These are phyloP conservation scores for Pristionchus exspectatus DNA, from an alignment of 2,888 invertebrate genomes.

Conservation along the genomic window DNA sequence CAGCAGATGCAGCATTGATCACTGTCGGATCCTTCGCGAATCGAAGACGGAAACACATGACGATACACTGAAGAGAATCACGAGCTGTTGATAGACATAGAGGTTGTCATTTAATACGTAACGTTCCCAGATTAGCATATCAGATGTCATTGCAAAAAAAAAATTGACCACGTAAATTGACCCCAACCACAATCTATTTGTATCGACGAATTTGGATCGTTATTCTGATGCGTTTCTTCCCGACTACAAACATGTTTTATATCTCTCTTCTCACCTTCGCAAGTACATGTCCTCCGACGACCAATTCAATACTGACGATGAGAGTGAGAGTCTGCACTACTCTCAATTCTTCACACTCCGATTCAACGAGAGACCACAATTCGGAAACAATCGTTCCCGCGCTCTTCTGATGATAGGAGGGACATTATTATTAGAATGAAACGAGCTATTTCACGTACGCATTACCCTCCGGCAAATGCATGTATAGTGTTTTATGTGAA, in stretches of 20 bases:
- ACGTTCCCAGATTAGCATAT: too few relatives aligned
- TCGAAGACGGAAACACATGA: slow-evolving; percentile 96
- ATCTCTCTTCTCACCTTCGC: slow-evolving; percentile 86
- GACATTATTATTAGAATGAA: not conserved
- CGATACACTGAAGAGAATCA: slow-evolving; percentile 86
- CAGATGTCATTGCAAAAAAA: too few relatives aligned
- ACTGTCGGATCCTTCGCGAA: slow-evolving; percentile 95
- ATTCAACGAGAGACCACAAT: slow-evolving; percentile 93
- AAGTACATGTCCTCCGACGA: slow-evolving; percentile 94
- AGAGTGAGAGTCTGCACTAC: slow-evolving; percentile 90
- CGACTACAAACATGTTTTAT: too few relatives aligned
- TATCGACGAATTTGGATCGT: too few relatives aligned
- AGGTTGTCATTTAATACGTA: too few relatives aligned
- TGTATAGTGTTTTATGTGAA: not conserved
- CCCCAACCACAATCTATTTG: too few relatives aligned
- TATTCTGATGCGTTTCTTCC: too few relatives aligned
- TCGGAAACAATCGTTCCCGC: slow-evolving; percentile 94
- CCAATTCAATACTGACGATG: slow-evolving; percentile 93
- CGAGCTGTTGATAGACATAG: not conserved
- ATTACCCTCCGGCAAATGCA: not conserved
- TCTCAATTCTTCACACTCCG: slow-evolving; percentile 95
- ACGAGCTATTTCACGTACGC: not conserved
- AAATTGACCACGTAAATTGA: too few relatives aligned
- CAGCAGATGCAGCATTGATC: slow-evolving; percentile 97
- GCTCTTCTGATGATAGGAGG: slow-evolving; percentile 85